A percentile compares a stretch with the other conserved stretches of the same genome.
phyloP scores from a whole-genome alignment of 2,113 vertebrate genomes.

The Paracanthobrama guichenoti region DNA sequence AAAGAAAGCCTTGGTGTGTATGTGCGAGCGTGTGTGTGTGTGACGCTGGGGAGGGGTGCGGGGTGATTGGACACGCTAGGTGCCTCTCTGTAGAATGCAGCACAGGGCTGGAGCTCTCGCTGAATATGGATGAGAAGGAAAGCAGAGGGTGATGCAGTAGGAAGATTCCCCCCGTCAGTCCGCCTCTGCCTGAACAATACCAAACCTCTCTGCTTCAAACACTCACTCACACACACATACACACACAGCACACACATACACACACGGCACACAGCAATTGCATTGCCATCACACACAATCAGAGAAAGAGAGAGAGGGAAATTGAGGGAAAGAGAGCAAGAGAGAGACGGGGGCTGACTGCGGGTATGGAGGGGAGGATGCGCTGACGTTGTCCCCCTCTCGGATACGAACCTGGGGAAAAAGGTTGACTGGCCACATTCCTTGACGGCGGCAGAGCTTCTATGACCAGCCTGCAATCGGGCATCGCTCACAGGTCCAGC shows the following conservation, averaged over 20 bases:
- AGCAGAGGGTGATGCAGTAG: conserved; percentile 64
- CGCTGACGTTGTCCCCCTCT: conserved; percentile 56
- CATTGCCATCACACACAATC: conserved; percentile 51
- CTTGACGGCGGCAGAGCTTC: conserved; percentile 52
- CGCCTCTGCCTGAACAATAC: conserved; percentile 58
- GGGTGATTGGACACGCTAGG: conserved; percentile 64
- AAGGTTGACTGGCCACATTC: conserved; percentile 53
- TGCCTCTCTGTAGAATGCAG: conserved; percentile 65
- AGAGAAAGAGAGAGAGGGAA: conserved; percentile 41
- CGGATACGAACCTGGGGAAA: conserved; percentile 53
- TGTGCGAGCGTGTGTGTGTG: conserved; percentile 35
- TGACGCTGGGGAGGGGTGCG: conserved; percentile 59
- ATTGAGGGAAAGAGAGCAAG: conserved; percentile 45
- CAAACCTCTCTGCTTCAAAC: conserved; percentile 49
- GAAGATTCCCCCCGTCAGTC: conserved; percentile 62
- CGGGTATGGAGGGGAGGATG: conserved; percentile 57
- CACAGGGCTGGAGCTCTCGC: conserved; percentile 58
- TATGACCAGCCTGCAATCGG: conserved; percentile 54
- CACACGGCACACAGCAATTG: conserved; percentile 41
- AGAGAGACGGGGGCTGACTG: conserved; percentile 49
- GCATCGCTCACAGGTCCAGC: conserved; percentile 39
- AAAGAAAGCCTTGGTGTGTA: conserved; percentile 57
- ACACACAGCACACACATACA: neutral
- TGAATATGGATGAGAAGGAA: conserved; percentile 69
- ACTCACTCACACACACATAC: conserved; percentile 24